Percentiles rank a stretch among this genome's conserved stretches.
phyloP scores from a whole-genome alignment of 2,888 invertebrate genomes.

The Stegophylla sp. region DNA sequence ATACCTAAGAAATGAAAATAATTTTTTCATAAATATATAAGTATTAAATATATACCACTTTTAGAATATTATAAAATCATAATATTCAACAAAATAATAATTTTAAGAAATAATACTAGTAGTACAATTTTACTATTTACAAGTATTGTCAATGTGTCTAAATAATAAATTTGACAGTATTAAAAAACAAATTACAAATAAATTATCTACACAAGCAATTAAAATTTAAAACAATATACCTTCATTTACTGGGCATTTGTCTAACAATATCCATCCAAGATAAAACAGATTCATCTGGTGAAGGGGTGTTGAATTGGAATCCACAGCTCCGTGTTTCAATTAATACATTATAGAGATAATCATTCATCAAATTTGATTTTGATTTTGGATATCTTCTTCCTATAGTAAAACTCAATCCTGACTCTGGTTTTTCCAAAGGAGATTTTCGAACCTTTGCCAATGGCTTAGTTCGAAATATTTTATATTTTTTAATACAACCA shows the following conservation, averaged over 20 bases:
- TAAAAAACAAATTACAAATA: neutral
- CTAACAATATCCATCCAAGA: constrained; percentile 58
- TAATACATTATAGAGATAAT: constrained; percentile 42
- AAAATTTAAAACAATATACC: no score
- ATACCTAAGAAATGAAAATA: no score
- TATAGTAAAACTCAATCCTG: constrained; percentile 30
- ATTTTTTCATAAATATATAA: no score
- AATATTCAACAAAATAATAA: no score
- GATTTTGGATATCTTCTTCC: constrained; percentile 51
- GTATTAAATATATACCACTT: no score
- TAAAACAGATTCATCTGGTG: constrained; percentile 47
- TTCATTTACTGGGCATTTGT: constrained; percentile 49
- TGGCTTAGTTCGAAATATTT: constrained; percentile 40
- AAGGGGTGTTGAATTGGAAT: constrained; percentile 42
- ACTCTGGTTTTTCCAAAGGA: constrained; percentile 48
- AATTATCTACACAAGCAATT: neutral
- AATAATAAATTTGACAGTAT: neutral
- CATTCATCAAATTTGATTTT: constrained; percentile 38
- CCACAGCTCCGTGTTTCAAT: constrained; percentile 36
- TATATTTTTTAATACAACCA: constrained; percentile 11
- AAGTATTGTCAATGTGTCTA: neutral
- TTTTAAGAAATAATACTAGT: neutral
- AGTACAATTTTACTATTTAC: neutral
- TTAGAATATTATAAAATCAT: no score
- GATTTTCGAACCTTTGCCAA: constrained; percentile 29